Conservation (phyloP, 2,113 vertebrate species). For the Cnemophilus loriae region DNA sequence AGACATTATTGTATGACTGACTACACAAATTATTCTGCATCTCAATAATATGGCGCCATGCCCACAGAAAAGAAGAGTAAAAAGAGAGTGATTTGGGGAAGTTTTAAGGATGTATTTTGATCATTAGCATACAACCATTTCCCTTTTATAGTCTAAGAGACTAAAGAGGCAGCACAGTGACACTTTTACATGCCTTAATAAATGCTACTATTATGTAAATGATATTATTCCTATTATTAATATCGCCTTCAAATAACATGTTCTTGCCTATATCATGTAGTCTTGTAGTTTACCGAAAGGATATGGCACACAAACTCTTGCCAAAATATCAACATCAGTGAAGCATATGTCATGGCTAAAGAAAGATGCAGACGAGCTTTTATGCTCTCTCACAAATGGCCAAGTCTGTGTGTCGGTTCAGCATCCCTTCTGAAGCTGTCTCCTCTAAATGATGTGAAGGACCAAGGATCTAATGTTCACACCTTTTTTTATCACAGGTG, state of each 20-base stretch:
- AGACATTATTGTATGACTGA: neutral
- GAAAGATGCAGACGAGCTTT: neutral
- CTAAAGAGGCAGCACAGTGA: neutral
- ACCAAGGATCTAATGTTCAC: neutral
- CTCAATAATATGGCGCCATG: neutral
- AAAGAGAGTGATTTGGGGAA: neutral
- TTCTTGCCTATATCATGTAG: neutral
- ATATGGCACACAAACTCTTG: neutral
- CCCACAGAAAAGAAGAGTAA: neutral
- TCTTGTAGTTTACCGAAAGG: neutral
- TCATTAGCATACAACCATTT: neutral
- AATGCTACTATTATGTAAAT: neutral
- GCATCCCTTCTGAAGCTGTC: neutral
- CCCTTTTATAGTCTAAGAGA: neutral
- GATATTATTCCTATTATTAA: neutral
- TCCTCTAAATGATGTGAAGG: neutral
- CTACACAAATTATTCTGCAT: neutral
- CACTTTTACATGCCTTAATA: neutral
- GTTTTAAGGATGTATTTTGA: neutral
- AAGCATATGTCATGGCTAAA: neutral
- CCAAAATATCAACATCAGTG: neutral
- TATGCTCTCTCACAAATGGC: neutral
- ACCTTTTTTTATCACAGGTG: neutral
- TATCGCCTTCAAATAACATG: neutral
- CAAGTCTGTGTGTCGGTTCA: neutral